Percentiles rank a stretch among this genome's conserved stretches.
phyloP scores from a whole-genome alignment of 2,797 vertebrate species.

The Sphaeramia orbicularis region DNA sequence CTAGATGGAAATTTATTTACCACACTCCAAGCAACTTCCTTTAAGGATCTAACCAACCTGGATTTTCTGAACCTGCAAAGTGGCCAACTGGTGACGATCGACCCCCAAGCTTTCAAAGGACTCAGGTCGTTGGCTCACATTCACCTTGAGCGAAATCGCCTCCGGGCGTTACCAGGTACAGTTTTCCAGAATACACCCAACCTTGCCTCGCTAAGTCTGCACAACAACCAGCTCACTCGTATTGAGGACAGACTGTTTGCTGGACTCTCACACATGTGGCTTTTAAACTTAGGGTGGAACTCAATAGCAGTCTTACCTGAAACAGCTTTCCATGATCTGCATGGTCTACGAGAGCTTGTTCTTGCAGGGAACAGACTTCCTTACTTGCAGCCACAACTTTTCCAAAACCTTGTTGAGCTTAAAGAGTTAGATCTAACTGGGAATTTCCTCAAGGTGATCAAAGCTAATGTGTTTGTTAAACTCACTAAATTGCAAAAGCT shows the following conservation, averaged over 20 bases:
- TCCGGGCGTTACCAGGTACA: constrained; percentile 84
- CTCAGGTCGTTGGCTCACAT: constrained; percentile 89
- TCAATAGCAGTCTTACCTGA: constrained; percentile 91
- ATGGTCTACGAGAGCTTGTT: constrained; percentile 90
- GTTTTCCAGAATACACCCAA: constrained; percentile 90
- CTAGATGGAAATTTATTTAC: constrained; percentile 93
- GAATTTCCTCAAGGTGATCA: constrained; percentile 91
- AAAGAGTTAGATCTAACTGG: constrained; percentile 94
- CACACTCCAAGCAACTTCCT: constrained; percentile 81
- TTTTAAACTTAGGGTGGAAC: constrained; percentile 96
- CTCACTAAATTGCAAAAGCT: constrained; percentile 94
- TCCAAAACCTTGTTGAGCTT: constrained; percentile 91
- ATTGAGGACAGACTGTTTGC: constrained; percentile 92
- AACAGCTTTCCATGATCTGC: constrained; percentile 88
- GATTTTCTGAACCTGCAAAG: constrained; percentile 95
- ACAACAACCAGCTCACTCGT: constrained; percentile 91
- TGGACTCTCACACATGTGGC: constrained; percentile 93
- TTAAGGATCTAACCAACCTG: constrained; percentile 88
- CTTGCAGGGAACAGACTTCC: constrained; percentile 93
- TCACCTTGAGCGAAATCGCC: constrained; percentile 91
- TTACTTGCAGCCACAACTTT: constrained; percentile 93
- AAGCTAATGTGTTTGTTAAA: constrained; percentile 91
- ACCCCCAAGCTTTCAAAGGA: constrained; percentile 89
- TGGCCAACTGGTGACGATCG: constrained; percentile 86
- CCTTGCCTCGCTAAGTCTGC: constrained; percentile 91